These are phyloP conservation scores for Anorthoa munda DNA, from an alignment of 2,888 invertebrate genomes.

Conservation along the genomic window DNA sequence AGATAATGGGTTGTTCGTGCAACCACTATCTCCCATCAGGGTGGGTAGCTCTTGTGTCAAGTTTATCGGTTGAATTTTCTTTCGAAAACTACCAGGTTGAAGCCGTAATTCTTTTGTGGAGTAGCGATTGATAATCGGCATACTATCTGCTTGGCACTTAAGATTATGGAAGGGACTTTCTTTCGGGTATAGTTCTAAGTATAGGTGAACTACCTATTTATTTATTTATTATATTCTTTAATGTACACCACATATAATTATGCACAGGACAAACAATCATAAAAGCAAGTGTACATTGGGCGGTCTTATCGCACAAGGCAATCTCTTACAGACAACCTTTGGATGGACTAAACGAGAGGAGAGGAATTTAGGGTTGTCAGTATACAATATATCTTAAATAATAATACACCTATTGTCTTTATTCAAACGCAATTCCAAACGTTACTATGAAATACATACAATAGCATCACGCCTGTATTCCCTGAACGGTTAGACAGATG, in stretches of 20 bases:
- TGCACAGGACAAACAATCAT: no score
- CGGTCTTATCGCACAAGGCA: no score
- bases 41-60: slow-evolving; percentile 35
- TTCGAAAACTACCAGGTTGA: slow-evolving; percentile 21
- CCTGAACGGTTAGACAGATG: no score
- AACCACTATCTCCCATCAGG: slow-evolving; percentile 62
- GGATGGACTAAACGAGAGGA: no score
- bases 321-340: no score
- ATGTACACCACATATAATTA: no score
- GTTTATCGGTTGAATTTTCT: slow-evolving; percentile 14
- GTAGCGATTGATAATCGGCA: slow-evolving; percentile 13
- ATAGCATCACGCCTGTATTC: not conserved
- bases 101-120: slow-evolving; percentile 18
- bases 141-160: slow-evolving; percentile 11
- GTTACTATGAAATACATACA: not conserved
- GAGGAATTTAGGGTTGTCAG: no score
- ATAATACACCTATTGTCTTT: not conserved
- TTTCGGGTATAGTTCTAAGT: not conserved
- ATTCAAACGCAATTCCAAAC: not conserved
- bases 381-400: no score
- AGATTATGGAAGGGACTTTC: slow-evolving; percentile 7
- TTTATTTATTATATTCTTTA: no score
- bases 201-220: not conserved
- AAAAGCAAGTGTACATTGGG: no score
- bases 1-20: slow-evolving; percentile 67